Evolutionary conservation across 2,797 vertebrate species (phyloP), one percentile per base, ranked within the genome.

Genomic region (Scarus forsteni): DNA sequence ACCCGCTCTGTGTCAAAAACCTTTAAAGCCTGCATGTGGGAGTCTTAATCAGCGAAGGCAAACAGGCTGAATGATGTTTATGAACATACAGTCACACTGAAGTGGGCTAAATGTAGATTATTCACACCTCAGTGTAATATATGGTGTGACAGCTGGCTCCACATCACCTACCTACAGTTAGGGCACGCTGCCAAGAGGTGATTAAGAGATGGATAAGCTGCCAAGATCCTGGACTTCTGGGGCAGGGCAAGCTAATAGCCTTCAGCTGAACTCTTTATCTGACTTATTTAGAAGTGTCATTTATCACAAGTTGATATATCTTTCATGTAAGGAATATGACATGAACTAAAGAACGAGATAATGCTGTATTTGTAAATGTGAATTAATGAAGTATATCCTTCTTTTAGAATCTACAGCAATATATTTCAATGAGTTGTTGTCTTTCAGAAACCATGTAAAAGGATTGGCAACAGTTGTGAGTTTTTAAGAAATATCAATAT

Each of bases 131-230:
- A 44, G 19, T 55, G 34, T 57, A 66, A 48, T 65, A 72, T 54
- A 46, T 52, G 13, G 58, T 55, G 38, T 53, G 19, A 64, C 34
- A 50, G 13, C 38, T 73, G 55, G 36, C 64, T 66, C 44, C 48
- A 42, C 57, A 27, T 66, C 64, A 1, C 13, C 60, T 53, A 59
- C 60, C 58, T 44, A 51, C 27, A 34, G 50, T 7, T 51, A 8
- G 39, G 55, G 69, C 49, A 39, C n/a, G 13, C 55, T n/a, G 61
- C 68, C 57, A 70, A 67, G 56, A 52, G 52, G 67, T 43, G 39
- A 81, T 79, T 72, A 73, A 18, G 55, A 65, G 61, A 73, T 35
- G 53, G 63, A 70, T 19, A 69, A 77, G 40, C 73, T 71, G 75
- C 45, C 64, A 52, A 49, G 65, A 60, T 34, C 34, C 59, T 58